phyloP scores from a whole-genome alignment of 2,113 vertebrate species.

The Cryptotis parvus region DNA sequence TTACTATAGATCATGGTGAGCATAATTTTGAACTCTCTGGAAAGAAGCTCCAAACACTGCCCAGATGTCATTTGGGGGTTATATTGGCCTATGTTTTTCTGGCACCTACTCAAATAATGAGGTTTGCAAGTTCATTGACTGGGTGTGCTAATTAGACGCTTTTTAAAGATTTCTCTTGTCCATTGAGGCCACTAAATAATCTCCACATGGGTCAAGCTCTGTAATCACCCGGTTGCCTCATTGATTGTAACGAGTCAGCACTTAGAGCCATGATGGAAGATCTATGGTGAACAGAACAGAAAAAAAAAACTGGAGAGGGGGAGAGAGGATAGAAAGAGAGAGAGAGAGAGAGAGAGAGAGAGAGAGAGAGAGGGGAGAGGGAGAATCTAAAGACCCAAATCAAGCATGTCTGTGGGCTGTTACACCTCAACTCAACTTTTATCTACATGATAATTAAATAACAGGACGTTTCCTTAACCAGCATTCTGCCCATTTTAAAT shows the following conservation, averaged over 20 bases:
- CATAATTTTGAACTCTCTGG: constrained; percentile 60
- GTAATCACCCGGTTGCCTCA: constrained; percentile 54
- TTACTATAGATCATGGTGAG: background rate
- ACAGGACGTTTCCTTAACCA: constrained; percentile 75
- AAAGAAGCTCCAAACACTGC: constrained; percentile 43
- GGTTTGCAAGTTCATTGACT: constrained; percentile 76
- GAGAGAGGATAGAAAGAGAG: too few relatives aligned
- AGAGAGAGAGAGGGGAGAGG: too few relatives aligned
- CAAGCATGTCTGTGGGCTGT: background rate
- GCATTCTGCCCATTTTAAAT: constrained; percentile 75
- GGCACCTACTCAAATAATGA: constrained; percentile 75
- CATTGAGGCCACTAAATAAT: constrained; percentile 72
- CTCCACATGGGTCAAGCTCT: constrained; percentile 68
- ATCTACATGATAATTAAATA: constrained; percentile 74
- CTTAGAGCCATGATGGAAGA: constrained; percentile 55
- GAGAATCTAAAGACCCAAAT: background rate
- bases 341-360: too few relatives aligned
- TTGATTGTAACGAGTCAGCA: constrained; percentile 65
- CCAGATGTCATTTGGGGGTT: constrained; percentile 70
- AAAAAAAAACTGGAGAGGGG: background rate
- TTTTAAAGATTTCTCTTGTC: constrained; percentile 77
- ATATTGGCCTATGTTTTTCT: constrained; percentile 40
- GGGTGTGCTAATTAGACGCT: constrained; percentile 76
- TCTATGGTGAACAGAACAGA: background rate
- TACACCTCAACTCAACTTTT: constrained; percentile 45